Base-by-base conservation (phyloP, 2,888 invertebrate genomes). In the Peribatodes rhomboidaria region DNA sequence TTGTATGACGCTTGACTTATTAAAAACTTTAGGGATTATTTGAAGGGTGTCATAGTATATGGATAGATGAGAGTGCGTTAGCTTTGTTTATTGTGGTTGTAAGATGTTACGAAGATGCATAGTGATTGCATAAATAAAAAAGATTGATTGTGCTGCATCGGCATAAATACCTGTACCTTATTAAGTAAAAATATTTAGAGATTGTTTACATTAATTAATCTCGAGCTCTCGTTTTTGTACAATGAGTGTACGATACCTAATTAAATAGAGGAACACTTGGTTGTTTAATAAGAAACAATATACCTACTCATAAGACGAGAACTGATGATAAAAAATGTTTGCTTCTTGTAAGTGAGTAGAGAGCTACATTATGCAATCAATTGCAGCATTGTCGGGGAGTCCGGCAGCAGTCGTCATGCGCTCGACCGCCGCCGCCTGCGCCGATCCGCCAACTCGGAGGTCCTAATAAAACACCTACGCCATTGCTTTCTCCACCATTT, bases 401-500 rank as follows among this genome's bases (percentile, higher is more conserved):
- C 53, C 53, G 9, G 53, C 27, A 14, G 39, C 53, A 39, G 22
- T 33, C n/a, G 22, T 14, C 39, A 9, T n/a, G 33, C 20, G 44
- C n/a, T 22, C 42, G 22, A 8, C 35, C 22, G 35, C 55, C n/a
- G 33, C 35, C 65, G 65, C 57, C 65, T 61, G 67, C 68, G 65
- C 69, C 63, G 56, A 68, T 55, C 57, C n/a, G 20, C 35, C 47
- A 35, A n/a, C 49, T 58, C 60, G 54, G 65, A 68, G 70, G 65
- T 73, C 65, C 69, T 69, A 73, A 70, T 73, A 70, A 73, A 69
- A 68, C 64, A 61, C 73, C 72, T 68, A 72, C 73, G 56, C 66
- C 13, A 61, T 67, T 70, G 58, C 74, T 76, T 73, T 74, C 76
- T 64, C 69, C 68, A 20, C 61, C 72, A 72, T 74, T 76, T 74